Conservation (phyloP, 2,888 invertebrate genomes). For the Dione vanillae region DNA sequence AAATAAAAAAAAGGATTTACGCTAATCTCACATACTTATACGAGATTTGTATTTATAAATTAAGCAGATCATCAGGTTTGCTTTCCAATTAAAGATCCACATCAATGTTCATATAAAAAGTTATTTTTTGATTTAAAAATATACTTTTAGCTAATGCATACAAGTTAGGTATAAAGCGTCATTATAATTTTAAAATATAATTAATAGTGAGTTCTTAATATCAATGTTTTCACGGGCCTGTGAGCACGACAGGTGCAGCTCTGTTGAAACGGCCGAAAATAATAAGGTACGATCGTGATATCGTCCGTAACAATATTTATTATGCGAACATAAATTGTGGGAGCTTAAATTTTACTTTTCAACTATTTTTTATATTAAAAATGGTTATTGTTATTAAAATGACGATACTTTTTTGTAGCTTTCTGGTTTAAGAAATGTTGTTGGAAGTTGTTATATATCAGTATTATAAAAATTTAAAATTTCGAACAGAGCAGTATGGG, state of each 20-base stretch:
- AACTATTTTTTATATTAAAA: background rate
- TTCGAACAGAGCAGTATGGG: too few species aligned
- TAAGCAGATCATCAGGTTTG: too few species aligned
- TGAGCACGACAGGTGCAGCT: slow-evolving; percentile 23
- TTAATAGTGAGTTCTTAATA: slow-evolving; percentile 19
- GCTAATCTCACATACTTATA: too few species aligned
- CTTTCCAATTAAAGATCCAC: too few species aligned
- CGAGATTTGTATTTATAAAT: too few species aligned
- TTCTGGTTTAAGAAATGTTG: too few species aligned
- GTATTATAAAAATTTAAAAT: too few species aligned
- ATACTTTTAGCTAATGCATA: background rate
- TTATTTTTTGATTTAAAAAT: background rate
- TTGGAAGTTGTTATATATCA: too few species aligned
- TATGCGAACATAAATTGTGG: slow-evolving; percentile 11
- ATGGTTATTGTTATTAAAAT: background rate
- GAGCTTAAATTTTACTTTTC: slow-evolving; percentile 6
- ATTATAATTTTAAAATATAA: background rate
- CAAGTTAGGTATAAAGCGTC: background rate
- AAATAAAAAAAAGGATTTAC: too few species aligned
- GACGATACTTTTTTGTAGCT: too few species aligned
- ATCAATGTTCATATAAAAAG: too few species aligned
- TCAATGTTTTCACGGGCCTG: slow-evolving; percentile 21
- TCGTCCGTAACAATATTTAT: slow-evolving; percentile 21
- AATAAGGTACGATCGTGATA: slow-evolving; percentile 24
- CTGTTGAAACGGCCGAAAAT: slow-evolving; percentile 20